A percentile compares a stretch with the other conserved stretches of the same genome.
phyloP scores from a whole-genome alignment of 2,888 invertebrate species.

The Platycheirus rosarum region DNA sequence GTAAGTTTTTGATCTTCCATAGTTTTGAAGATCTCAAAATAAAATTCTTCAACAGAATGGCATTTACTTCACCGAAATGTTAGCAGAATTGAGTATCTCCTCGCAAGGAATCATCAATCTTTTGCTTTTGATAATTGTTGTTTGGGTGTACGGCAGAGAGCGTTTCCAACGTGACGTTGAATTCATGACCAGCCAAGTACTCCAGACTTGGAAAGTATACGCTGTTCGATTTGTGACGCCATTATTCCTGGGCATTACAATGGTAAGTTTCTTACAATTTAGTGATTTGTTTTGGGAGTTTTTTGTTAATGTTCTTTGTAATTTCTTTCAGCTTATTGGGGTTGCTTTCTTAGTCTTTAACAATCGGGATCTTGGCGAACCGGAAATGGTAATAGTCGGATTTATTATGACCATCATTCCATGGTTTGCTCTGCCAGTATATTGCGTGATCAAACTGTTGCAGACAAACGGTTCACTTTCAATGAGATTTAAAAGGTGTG shows the following conservation, averaged over 20 bases:
- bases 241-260: not conserved
- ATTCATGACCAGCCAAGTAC: slow-evolving; percentile 88
- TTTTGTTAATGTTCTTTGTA: not conserved
- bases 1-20: slow-evolving; percentile 15
- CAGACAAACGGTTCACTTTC: slow-evolving; percentile 59
- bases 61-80: not conserved
- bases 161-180: slow-evolving; percentile 85
- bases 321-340: slow-evolving; percentile 20
- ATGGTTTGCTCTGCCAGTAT: slow-evolving; percentile 66
- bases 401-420: slow-evolving; percentile 2
- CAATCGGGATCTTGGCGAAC: not conserved
- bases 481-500: slow-evolving; percentile 64
- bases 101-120: slow-evolving; percentile 90
- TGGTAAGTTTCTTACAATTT: slow-evolving; percentile 29
- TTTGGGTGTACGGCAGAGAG: slow-evolving; percentile 89
- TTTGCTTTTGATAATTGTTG: slow-evolving; percentile 89
- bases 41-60: slow-evolving; percentile 34
- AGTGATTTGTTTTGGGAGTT: too few species aligned
- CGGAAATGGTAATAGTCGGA: not conserved
- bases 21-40: too few species aligned
- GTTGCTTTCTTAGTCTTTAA: not conserved
- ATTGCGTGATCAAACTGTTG: slow-evolving; percentile 48
- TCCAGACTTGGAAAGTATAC: slow-evolving; percentile 80
- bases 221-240: slow-evolving; percentile 43
- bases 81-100: slow-evolving; percentile 11